Percentiles rank a stretch among this genome's conserved stretches.
phyloP scores from a whole-genome alignment of 2,113 vertebrate genomes.

The Salvelinus sp. region DNA sequence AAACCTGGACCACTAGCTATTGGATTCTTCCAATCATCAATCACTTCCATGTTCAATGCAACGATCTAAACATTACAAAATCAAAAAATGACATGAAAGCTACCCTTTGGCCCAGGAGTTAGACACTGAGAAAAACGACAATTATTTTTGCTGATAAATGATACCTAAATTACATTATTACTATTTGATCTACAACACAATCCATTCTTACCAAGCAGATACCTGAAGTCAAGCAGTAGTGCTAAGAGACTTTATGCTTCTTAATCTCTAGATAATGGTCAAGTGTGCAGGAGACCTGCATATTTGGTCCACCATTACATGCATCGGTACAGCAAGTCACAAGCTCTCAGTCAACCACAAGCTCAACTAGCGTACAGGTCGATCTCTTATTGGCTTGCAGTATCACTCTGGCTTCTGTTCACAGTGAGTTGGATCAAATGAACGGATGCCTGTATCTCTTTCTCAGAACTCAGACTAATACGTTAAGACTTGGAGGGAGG shows the following conservation, averaged over 20 bases:
- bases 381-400: slow-evolving; percentile 32
- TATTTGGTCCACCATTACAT: slow-evolving; percentile 21
- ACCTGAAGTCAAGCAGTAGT: neutral
- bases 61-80: too few species aligned
- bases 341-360: slow-evolving; percentile 36
- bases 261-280: neutral
- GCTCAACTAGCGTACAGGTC: slow-evolving; percentile 39
- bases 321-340: slow-evolving; percentile 25
- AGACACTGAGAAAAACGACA: neutral
- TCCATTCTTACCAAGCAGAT: neutral
- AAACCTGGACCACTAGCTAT: too few species aligned
- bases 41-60: neutral
- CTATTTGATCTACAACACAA: neutral
- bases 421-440: slow-evolving; percentile 1
- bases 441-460: slow-evolving; percentile 4
- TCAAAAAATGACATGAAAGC: too few species aligned
- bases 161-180: neutral
- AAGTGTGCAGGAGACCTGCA: neutral
- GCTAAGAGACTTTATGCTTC: neutral
- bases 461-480: neutral
- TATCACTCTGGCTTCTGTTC: slow-evolving; percentile 24
- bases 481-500: neutral
- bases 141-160: neutral
- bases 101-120: too few species aligned
- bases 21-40: too few species aligned